A percentile compares a stretch with the other conserved stretches of the same genome.
Conservation (phyloP, 1,140 invertebrate genomes). For the Aphelinus certus region DNA sequence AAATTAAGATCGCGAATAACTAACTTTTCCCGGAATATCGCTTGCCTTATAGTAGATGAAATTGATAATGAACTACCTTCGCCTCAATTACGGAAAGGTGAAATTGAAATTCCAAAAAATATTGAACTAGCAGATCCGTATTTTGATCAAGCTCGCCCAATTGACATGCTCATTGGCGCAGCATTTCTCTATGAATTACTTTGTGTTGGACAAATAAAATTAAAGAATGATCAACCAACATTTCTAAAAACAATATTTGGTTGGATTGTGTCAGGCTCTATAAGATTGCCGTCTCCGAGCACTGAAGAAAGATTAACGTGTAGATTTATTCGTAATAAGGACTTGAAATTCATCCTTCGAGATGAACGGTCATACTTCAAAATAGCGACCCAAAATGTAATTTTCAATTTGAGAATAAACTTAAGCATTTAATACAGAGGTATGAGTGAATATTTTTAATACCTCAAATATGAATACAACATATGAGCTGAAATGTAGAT, state of each 20-base stretch:
- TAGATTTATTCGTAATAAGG: no score
- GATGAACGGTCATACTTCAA: no score
- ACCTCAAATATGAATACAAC: no score
- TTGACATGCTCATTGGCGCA: constrained; percentile 25
- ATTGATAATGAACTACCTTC: constrained; percentile 5
- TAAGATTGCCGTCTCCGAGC: no score
- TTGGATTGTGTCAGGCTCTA: constrained; percentile 3
- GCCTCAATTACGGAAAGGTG: background rate
- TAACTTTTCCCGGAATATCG: background rate
- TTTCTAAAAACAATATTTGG: constrained; percentile 20
- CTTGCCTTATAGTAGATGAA: constrained; percentile 1
- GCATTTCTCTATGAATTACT: constrained; percentile 22
- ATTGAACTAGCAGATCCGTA: constrained; percentile 32
- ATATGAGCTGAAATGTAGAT: no score
- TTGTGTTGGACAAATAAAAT: constrained; percentile 25
- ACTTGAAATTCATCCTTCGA: no score
- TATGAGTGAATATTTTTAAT: no score
- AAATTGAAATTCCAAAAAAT: constrained; percentile 4
- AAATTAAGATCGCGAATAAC: background rate
- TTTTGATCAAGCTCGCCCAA: constrained; percentile 3
- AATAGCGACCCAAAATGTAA: no score
- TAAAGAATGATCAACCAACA: constrained; percentile 16
- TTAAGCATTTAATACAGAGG: no score
- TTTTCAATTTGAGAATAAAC: no score
- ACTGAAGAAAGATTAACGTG: no score